Percentiles rank a stretch among this genome's conserved stretches.
phyloP scores from a whole-genome alignment of 2,888 invertebrate species.

The Eledona agricola region DNA sequence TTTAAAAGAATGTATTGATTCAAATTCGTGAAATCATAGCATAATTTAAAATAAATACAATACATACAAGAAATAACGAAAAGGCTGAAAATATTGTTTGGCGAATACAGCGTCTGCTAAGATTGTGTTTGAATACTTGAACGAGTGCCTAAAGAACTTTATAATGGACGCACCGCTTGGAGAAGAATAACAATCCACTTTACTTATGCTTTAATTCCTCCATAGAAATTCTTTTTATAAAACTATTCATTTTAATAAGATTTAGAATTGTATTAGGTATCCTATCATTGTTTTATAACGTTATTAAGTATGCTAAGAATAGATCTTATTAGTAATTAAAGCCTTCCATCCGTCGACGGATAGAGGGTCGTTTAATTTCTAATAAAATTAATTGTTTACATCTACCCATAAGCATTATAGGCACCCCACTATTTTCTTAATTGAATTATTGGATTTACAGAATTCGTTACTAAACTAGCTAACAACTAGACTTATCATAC shows the following conservation, averaged over 20 bases:
- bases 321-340: slow-evolving; percentile 29
- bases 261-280: slow-evolving; percentile 34
- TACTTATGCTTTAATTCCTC: slow-evolving; percentile 16
- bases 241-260: slow-evolving; percentile 33
- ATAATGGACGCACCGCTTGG: slow-evolving; percentile 9
- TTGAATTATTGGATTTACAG: slow-evolving; percentile 32
- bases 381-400: slow-evolving; percentile 31
- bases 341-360: slow-evolving; percentile 6
- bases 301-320: slow-evolving; percentile 31
- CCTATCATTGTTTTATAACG: slow-evolving; percentile 26
- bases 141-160: slow-evolving; percentile 30
- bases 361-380: slow-evolving; percentile 24
- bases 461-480: slow-evolving; percentile 33
- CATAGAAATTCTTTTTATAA: slow-evolving; percentile 31
- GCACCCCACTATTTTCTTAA: slow-evolving; percentile 35
- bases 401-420: slow-evolving; percentile 38
- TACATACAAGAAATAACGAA: slow-evolving; percentile 30
- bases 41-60: slow-evolving; percentile 34
- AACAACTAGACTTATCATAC: slow-evolving; percentile 32
- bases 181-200: slow-evolving; percentile 25
- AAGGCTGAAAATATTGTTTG: slow-evolving; percentile 23
- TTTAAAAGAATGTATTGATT: slow-evolving; percentile 33
- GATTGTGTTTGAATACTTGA: slow-evolving; percentile 29
- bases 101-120: slow-evolving; percentile 10
- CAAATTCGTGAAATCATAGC: slow-evolving; percentile 28